Evolutionary conservation across 2,888 invertebrate species (phyloP).

Genomic region (Portevinia maculata): DNA sequence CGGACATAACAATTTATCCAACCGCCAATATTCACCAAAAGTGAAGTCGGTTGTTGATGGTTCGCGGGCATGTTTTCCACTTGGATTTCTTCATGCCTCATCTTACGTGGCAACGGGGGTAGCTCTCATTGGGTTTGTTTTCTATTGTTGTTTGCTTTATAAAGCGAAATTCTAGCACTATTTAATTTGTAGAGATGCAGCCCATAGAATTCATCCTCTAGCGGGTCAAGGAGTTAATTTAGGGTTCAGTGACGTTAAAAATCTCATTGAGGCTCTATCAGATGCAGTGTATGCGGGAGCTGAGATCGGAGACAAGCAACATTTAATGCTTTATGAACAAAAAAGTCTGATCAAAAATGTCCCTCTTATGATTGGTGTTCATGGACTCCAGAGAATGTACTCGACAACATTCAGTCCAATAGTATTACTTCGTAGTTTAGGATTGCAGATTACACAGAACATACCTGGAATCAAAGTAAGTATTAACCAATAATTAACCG

Average conservation of each 20-base stretch:
- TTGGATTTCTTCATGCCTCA: slow-evolving; percentile 95
- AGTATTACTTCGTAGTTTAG: slow-evolving; percentile 91
- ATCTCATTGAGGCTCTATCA: slow-evolving; percentile 88
- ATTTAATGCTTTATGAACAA: slow-evolving; percentile 93
- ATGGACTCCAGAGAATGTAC: slow-evolving; percentile 93
- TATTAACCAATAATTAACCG: not conserved
- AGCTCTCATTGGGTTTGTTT: slow-evolving; percentile 91
- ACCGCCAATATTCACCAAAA: slow-evolving; percentile 81
- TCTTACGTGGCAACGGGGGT: slow-evolving; percentile 92
- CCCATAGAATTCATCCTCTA: slow-evolving; percentile 96
- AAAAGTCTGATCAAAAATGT: slow-evolving; percentile 92
- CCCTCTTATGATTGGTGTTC: slow-evolving; percentile 93
- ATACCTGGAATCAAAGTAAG: slow-evolving; percentile 89
- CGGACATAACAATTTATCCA: slow-evolving; percentile 80
- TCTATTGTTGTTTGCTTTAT: not conserved
- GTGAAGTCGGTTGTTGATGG: slow-evolving; percentile 79
- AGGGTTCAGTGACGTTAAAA: slow-evolving; percentile 95
- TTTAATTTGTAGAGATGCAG: slow-evolving; percentile 87
- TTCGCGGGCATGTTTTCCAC: slow-evolving; percentile 93
- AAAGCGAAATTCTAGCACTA: not conserved
- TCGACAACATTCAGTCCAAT: slow-evolving; percentile 88
- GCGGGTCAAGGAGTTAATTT: slow-evolving; percentile 99
- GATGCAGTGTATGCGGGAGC: slow-evolving; percentile 89
- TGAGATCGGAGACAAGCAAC: slow-evolving; percentile 87
- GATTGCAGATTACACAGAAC: slow-evolving; percentile 91